Percentiles rank a stretch among this genome's conserved stretches.
These are phyloP conservation scores for Pseudolaguvia tuberculata DNA, from an alignment of 2,113 vertebrate genomes.

Conservation along the genomic window DNA sequence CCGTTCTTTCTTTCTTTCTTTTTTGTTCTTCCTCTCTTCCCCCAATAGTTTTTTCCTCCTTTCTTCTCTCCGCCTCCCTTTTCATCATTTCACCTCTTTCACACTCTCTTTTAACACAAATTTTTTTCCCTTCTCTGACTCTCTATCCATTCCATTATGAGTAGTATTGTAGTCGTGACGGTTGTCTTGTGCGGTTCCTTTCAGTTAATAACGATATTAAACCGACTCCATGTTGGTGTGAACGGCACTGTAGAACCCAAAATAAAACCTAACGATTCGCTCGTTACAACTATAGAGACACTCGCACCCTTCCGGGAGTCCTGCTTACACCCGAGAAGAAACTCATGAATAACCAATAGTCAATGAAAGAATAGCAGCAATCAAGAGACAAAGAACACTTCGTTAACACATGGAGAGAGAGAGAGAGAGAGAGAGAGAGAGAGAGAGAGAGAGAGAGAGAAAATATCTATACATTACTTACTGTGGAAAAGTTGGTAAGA, in stretches of 20 bases:
- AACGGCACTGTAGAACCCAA: not conserved
- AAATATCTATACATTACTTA: no score
- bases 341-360: not conserved
- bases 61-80: no score
- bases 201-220: not conserved
- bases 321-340: not conserved
- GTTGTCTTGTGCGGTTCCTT: not conserved
- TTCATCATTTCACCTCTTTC: no score
- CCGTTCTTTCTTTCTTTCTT: no score
- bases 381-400: not conserved
- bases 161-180: no score
- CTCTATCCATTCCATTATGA: not conserved
- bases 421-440: not conserved
- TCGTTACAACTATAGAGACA: not conserved
- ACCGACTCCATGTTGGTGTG: not conserved
- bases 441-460: constrained; percentile 8
- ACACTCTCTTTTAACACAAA: no score
- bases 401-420: not conserved
- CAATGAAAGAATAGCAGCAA: not conserved
- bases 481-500: no score
- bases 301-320: not conserved
- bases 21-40: no score
- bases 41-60: no score
- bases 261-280: no score
- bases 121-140: not conserved